Evolutionary conservation across 2,888 invertebrate species (phyloP).

Genomic region (Pilophorus perplexus): DNA sequence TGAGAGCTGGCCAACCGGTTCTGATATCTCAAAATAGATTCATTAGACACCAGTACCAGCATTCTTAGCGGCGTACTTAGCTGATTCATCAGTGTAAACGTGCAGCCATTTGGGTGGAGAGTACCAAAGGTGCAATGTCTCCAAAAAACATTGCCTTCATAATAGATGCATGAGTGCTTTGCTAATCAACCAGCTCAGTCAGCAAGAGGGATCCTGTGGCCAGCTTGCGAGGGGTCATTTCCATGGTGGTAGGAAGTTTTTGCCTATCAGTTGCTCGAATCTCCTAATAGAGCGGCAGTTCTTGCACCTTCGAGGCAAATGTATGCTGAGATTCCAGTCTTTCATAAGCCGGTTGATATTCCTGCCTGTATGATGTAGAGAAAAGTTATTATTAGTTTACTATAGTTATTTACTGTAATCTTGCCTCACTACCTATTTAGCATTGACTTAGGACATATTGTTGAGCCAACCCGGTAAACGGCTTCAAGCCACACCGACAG

Average conservation of each 20-base stretch:
- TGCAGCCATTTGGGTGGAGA: not conserved
- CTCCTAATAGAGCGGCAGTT: not conserved
- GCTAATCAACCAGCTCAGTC: not conserved
- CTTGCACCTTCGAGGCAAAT: too few species aligned
- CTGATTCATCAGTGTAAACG: too few species aligned
- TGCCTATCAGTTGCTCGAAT: not conserved
- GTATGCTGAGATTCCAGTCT: not conserved
- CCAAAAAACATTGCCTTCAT: not conserved
- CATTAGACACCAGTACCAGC: constrained; percentile 10
- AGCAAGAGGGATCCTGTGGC: too few species aligned
- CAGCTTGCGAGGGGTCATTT: too few species aligned
- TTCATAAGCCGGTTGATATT: not conserved
- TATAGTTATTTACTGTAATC: too few species aligned
- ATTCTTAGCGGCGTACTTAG: not conserved
- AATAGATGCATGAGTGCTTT: not conserved
- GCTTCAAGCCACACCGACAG: too few species aligned
- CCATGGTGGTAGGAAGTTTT: not conserved
- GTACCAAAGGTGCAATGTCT: not conserved
- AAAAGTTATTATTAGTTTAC: too few species aligned
- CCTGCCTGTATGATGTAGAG: not conserved
- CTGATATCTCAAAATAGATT: too few species aligned
- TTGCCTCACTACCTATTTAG: too few species aligned
- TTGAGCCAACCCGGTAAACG: too few species aligned
- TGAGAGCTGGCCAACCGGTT: too few species aligned
- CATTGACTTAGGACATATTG: too few species aligned